Evolutionary conservation across 2,797 vertebrate genomes (phyloP).

Genomic region (Phataginus tricuspis): DNA sequence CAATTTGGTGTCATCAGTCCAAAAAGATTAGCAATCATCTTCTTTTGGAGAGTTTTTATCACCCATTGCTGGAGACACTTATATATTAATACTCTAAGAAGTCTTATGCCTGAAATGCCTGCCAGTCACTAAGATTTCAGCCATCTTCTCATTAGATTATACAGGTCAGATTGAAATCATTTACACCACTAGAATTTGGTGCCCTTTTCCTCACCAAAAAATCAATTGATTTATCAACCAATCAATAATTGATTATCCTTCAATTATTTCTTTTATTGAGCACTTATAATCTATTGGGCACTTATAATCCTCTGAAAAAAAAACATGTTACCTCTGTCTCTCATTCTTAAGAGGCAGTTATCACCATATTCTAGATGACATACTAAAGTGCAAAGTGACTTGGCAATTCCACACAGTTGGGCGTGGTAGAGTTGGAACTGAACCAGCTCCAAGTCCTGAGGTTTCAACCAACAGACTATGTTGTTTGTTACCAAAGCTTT

Average conservation of each 20-base stretch:
- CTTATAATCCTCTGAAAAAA: neutral
- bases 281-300: neutral
- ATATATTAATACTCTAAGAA: slow-evolving; percentile 17
- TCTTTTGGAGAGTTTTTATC: neutral
- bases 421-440: neutral
- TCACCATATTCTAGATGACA: neutral
- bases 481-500: neutral
- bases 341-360: neutral
- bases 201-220: neutral
- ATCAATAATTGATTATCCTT: neutral
- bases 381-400: neutral
- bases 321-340: neutral
- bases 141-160: neutral
- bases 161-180: slow-evolving; percentile 18
- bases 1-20: neutral
- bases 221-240: neutral
- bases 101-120: neutral
- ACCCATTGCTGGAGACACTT: neutral
- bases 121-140: slow-evolving; percentile 20
- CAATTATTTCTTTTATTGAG: neutral
- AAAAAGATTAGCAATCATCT: neutral
- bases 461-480: neutral
- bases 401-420: neutral
- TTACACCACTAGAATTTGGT: neutral
- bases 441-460: neutral